phyloP scores from a whole-genome alignment of 2,797 vertebrate species.

The Malurus leucopterus region DNA sequence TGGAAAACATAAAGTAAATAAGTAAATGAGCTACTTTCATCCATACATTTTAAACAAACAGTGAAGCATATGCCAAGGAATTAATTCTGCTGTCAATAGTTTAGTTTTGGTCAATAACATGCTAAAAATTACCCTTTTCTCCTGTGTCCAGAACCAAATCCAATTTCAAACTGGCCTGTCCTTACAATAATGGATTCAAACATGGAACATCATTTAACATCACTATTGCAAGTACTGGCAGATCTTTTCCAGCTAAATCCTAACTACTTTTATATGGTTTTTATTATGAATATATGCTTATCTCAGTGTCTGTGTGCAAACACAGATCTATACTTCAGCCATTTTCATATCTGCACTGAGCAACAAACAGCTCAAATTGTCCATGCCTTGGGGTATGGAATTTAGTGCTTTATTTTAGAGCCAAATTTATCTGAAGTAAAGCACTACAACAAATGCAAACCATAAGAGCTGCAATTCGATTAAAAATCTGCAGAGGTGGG shows the following conservation, averaged over 20 bases:
- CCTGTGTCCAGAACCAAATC: background rate
- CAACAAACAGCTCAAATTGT: constrained; percentile 9
- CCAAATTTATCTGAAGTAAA: constrained; percentile 24
- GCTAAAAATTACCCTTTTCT: background rate
- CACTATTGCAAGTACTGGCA: background rate
- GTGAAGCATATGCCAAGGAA: background rate
- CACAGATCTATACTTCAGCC: background rate
- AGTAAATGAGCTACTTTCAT: background rate
- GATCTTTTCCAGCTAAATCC: background rate
- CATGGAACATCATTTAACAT: background rate
- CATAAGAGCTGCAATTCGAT: background rate
- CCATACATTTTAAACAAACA: background rate
- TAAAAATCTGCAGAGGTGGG: constrained; percentile 12
- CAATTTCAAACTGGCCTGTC: background rate
- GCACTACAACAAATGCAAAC: background rate
- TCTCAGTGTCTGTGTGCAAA: background rate
- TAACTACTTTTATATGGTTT: background rate
- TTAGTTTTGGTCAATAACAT: background rate
- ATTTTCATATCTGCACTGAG: background rate
- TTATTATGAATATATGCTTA: background rate
- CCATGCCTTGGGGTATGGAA: background rate
- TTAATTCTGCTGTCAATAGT: background rate
- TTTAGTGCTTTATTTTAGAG: constrained; percentile 5
- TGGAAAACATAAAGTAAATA: background rate
- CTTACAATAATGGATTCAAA: background rate